Percentiles rank a stretch among this genome's conserved stretches.
phyloP scores from a whole-genome alignment of 2,888 invertebrate genomes.

The Sminthurides aquaticus region DNA sequence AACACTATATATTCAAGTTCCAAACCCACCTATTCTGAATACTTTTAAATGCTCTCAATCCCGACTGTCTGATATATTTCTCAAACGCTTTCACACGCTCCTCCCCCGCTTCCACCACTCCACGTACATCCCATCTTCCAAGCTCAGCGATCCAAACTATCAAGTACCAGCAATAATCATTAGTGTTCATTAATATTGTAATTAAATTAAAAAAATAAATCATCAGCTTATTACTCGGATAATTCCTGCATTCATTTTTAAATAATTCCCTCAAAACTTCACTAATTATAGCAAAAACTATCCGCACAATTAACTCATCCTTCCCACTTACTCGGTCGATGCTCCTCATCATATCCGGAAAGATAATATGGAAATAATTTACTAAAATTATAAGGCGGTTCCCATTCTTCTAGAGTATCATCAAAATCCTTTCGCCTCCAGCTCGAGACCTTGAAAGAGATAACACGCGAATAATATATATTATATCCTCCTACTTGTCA shows the following conservation, averaged over 20 bases:
- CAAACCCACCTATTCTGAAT: not conserved
- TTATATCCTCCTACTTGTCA: no score
- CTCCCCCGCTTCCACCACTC: not conserved
- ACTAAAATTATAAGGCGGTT: not conserved
- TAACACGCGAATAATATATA: not conserved
- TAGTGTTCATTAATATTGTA: not conserved
- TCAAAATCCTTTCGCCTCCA: not conserved
- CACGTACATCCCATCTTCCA: not conserved
- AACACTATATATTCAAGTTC: not conserved
- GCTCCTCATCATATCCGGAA: not conserved
- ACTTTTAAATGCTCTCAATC: not conserved
- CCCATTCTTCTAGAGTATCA: not conserved
- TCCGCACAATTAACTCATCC: not conserved
- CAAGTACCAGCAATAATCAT: no score
- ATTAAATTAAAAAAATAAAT: not conserved
- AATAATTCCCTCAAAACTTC: not conserved
- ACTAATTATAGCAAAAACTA: no score
- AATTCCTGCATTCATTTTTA: not conserved
- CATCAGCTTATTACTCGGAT: not conserved
- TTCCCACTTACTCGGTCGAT: not conserved
- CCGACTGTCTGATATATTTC: not conserved
- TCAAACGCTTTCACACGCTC: not conserved
- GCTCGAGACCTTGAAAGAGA: not conserved
- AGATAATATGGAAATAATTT: constrained; percentile 2
- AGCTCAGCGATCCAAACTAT: constrained; percentile 1